Evolutionary conservation across 2,113 vertebrate genomes (phyloP).

Genomic region (Microtus ochrogaster): DNA sequence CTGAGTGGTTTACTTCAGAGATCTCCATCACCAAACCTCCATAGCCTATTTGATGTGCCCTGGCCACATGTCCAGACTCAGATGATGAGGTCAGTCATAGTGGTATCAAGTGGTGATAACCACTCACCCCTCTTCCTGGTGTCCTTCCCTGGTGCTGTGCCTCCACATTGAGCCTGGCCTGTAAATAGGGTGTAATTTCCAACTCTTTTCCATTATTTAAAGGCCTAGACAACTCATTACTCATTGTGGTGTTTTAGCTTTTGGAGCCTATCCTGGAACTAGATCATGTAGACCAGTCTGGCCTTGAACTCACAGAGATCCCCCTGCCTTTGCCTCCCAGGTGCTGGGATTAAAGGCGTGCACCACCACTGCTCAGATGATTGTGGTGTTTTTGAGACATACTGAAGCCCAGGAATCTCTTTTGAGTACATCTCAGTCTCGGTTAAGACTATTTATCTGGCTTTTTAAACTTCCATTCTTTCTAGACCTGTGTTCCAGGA

Average conservation of each 20-base stretch:
- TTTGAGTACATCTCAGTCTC: neutral
- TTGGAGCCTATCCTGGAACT: too few species aligned
- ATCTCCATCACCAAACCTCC: neutral
- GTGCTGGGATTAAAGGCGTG: too few species aligned
- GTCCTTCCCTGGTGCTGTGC: neutral
- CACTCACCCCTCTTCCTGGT: neutral
- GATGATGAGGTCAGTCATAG: neutral
- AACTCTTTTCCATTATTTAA: neutral
- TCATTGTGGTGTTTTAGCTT: neutral
- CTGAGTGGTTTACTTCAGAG: neutral
- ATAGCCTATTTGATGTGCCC: neutral
- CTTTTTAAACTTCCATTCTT: conserved; percentile 19
- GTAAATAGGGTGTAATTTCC: neutral
- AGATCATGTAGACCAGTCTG: too few species aligned
- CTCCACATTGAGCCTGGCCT: neutral
- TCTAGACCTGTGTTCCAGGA: neutral
- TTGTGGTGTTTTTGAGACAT: neutral
- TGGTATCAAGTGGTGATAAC: neutral
- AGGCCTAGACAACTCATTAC: neutral
- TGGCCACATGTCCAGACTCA: neutral
- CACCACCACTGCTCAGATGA: too few species aligned
- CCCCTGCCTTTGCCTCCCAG: too few species aligned
- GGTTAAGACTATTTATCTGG: neutral
- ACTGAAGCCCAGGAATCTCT: neutral
- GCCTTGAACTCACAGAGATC: too few species aligned